Evolutionary conservation across 2,888 invertebrate species (phyloP).

Genomic region (Cyrtodaria siliqua): DNA sequence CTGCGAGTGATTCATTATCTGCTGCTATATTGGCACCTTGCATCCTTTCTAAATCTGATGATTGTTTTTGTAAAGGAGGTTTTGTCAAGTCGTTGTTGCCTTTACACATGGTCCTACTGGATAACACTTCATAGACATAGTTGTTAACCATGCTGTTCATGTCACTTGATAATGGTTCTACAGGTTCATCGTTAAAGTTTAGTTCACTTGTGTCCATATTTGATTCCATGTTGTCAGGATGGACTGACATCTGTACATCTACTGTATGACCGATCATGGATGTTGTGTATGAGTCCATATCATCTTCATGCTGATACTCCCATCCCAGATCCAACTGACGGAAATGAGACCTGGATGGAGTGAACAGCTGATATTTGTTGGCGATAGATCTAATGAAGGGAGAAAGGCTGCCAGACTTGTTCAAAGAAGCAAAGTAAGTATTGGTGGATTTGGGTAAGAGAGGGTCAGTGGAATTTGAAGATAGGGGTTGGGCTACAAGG

Average conservation of each 20-base stretch:
- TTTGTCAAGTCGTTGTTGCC: too few species aligned
- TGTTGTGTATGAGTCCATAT: conserved; percentile 23
- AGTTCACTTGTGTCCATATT: not conserved
- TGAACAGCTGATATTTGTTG: conserved; percentile 61
- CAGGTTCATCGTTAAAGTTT: conserved; percentile 1
- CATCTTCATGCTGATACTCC: not conserved
- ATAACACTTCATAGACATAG: conserved; percentile 56
- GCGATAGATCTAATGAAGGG: conserved; percentile 69
- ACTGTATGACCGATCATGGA: conserved; percentile 7
- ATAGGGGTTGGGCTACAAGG: not conserved
- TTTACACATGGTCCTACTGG: not conserved
- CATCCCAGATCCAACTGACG: not conserved
- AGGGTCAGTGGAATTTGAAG: not conserved
- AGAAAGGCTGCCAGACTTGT: conserved; percentile 63
- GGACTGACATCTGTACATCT: conserved; percentile 6
- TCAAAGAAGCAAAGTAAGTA: conserved; percentile 64
- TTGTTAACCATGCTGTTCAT: conserved; percentile 48
- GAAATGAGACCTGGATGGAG: conserved; percentile 4
- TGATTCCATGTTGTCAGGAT: not conserved
- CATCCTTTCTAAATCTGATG: not conserved
- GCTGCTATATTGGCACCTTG: not conserved
- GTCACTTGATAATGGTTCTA: conserved; percentile 8
- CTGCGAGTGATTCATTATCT: conserved; percentile 48
- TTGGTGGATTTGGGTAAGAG: conserved; percentile 13
- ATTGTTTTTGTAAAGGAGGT: too few species aligned